Evolutionary conservation across 1,140 invertebrate genomes (phyloP).

Genomic region (Drosophila triauraria): DNA sequence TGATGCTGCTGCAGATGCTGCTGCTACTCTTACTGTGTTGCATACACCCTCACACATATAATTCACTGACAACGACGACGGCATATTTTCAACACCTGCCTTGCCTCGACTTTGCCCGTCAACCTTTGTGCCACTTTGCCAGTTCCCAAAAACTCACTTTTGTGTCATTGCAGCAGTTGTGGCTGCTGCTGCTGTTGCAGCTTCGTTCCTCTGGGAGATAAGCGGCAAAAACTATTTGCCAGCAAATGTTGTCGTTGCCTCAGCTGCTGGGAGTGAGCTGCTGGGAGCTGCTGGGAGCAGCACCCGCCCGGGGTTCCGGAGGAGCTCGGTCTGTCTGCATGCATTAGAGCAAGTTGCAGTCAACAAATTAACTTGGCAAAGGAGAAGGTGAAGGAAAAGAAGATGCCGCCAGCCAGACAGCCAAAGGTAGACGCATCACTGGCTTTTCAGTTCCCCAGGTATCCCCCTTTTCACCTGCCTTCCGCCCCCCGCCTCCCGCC

Average conservation of each 20-base stretch:
- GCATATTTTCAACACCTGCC: conserved; percentile 83
- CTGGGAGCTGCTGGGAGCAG: conserved; percentile 16
- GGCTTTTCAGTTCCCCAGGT: conserved; percentile 25
- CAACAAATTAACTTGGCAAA: conserved; percentile 76
- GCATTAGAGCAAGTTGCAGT: conserved; percentile 81
- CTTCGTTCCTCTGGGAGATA: conserved; percentile 55
- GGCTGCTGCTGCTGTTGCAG: conserved; percentile 22
- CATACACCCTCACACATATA: conserved; percentile 60
- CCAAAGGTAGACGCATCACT: conserved; percentile 40
- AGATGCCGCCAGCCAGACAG: conserved; percentile 28
- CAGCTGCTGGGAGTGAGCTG: conserved; percentile 31
- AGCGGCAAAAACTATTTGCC: conserved; percentile 60
- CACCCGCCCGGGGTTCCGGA: conserved; percentile 3
- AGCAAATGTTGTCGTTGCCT: conserved; percentile 71
- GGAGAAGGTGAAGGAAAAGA: conserved; percentile 3
- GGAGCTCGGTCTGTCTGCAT: conserved; percentile 55
- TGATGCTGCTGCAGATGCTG: conserved; percentile 22
- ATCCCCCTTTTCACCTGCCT: background rate
- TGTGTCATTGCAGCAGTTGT: conserved; percentile 69
- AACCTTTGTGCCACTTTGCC: conserved; percentile 82
- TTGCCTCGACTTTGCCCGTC: conserved; percentile 66
- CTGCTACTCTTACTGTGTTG: conserved; percentile 10
- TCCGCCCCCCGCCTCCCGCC: background rate
- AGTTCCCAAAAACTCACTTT: conserved; percentile 81
- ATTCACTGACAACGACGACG: conserved; percentile 56